phyloP scores from a whole-genome alignment of 2,888 invertebrate genomes.

The Brachynemurus nebulosus region DNA sequence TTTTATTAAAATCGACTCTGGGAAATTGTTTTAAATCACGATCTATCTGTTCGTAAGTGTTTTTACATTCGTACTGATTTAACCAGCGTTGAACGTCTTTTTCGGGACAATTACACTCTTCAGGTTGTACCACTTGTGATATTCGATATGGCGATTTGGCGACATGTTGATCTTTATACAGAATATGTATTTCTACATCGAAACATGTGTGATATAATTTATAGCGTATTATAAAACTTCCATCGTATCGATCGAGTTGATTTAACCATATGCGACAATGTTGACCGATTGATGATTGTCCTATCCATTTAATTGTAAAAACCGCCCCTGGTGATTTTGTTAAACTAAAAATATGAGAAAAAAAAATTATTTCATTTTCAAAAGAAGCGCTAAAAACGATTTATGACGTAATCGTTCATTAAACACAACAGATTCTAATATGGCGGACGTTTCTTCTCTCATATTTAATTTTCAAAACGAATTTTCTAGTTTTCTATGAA shows the following conservation, averaged over 20 bases:
- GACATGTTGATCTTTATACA: slow-evolving; percentile 46
- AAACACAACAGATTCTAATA: too few relatives aligned
- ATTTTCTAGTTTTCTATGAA: too few relatives aligned
- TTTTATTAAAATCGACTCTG: slow-evolving; percentile 52
- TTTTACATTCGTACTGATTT: slow-evolving; percentile 46
- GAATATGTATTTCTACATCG: slow-evolving; percentile 53
- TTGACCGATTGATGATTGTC: slow-evolving; percentile 34
- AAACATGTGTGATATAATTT: slow-evolving; percentile 62
- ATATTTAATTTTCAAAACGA: too few relatives aligned
- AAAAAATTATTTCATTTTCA: slow-evolving; percentile 19
- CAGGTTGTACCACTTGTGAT: slow-evolving; percentile 56
- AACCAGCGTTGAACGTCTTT: slow-evolving; percentile 49
- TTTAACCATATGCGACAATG: slow-evolving; percentile 62
- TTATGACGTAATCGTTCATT: too few relatives aligned
- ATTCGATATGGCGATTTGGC: slow-evolving; percentile 48
- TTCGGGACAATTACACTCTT: slow-evolving; percentile 73
- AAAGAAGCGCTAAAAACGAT: slow-evolving; percentile 14
- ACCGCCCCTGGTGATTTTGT: slow-evolving; percentile 36
- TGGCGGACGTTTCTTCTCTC: too few relatives aligned
- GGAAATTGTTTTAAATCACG: slow-evolving; percentile 55
- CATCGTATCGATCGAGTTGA: slow-evolving; percentile 69
- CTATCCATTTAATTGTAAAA: slow-evolving; percentile 41
- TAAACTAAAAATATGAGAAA: slow-evolving; percentile 33
- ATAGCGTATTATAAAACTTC: slow-evolving; percentile 70
- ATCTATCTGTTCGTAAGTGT: slow-evolving; percentile 52